phyloP scores from a whole-genome alignment of 2,888 invertebrate species.

The Eilema caniola region DNA sequence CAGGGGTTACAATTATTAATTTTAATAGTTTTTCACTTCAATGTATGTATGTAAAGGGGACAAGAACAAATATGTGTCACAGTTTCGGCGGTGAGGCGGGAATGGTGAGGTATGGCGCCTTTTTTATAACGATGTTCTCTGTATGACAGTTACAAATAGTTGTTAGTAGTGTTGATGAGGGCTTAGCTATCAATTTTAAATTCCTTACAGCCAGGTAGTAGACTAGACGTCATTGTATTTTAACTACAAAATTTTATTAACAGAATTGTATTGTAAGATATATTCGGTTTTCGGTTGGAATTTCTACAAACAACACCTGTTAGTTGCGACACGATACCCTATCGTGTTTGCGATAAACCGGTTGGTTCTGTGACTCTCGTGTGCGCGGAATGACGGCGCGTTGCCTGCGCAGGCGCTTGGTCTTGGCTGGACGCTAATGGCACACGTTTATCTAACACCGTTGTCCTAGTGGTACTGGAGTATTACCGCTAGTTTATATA shows the following conservation, averaged over 20 bases:
- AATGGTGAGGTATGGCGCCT: no score
- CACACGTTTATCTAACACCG: slow-evolving; percentile 69
- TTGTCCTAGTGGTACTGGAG: slow-evolving; percentile 75
- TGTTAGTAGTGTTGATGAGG: background rate
- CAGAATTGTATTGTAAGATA: slow-evolving; percentile 29
- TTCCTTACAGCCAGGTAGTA: background rate
- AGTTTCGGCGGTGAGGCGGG: no score
- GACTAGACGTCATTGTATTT: background rate
- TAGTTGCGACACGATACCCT: slow-evolving; percentile 72
- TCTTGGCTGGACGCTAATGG: slow-evolving; percentile 54
- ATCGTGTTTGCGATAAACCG: slow-evolving; percentile 74
- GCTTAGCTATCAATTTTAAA: background rate
- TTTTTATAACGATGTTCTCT: background rate
- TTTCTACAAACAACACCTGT: slow-evolving; percentile 80
- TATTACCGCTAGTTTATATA: slow-evolving; percentile 56
- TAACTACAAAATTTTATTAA: background rate
- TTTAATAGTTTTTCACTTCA: background rate
- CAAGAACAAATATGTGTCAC: no score
- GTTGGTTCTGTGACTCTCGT: slow-evolving; percentile 62
- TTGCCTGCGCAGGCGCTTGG: slow-evolving; percentile 33
- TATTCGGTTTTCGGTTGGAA: slow-evolving; percentile 67
- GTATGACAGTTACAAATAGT: background rate
- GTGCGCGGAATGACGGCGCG: slow-evolving; percentile 36
- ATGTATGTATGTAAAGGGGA: no score
- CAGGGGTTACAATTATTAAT: background rate